Evolutionary conservation across 2,797 vertebrate species (phyloP).

Genomic region (Sebastes cheni): DNA sequence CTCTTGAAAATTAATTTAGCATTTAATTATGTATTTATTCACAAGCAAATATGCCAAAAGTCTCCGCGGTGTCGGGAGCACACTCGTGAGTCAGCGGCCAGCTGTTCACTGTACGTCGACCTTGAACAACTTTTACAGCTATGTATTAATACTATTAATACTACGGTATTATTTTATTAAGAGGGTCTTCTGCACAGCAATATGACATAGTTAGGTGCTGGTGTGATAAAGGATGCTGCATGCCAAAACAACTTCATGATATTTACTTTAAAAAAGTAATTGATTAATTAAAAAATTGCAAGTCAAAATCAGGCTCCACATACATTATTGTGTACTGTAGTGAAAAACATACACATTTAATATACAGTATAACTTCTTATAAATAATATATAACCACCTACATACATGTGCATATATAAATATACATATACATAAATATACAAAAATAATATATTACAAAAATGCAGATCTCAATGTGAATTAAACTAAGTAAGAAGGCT

Average conservation of each 20-base stretch:
- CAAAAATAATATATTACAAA: too few relatives aligned
- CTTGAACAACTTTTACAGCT: conserved; percentile 28
- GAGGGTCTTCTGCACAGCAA: neutral
- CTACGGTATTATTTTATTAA: neutral
- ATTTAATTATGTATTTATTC: conserved; percentile 65
- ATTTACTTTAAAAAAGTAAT: too few relatives aligned
- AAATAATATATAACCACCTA: too few relatives aligned
- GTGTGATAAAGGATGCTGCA: too few relatives aligned
- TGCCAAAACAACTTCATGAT: too few relatives aligned
- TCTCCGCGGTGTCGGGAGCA: conserved; percentile 18
- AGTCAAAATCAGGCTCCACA: neutral
- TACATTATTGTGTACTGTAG: too few relatives aligned
- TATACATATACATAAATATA: too few relatives aligned
- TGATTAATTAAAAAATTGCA: too few relatives aligned
- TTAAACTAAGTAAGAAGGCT: too few relatives aligned
- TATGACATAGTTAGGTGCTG: neutral
- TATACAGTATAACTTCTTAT: neutral
- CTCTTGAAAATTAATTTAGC: conserved; percentile 36
- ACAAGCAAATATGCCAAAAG: conserved; percentile 34
- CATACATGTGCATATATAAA: neutral
- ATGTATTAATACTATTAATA: neutral
- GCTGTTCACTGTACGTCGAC: conserved; percentile 36
- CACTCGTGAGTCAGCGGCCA: conserved; percentile 18
- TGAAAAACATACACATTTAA: too few relatives aligned
- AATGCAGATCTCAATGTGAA: too few relatives aligned